Percentiles rank a stretch among this genome's conserved stretches.
phyloP scores from a whole-genome alignment of 2,888 invertebrate genomes.

The Agonopterix arenella region DNA sequence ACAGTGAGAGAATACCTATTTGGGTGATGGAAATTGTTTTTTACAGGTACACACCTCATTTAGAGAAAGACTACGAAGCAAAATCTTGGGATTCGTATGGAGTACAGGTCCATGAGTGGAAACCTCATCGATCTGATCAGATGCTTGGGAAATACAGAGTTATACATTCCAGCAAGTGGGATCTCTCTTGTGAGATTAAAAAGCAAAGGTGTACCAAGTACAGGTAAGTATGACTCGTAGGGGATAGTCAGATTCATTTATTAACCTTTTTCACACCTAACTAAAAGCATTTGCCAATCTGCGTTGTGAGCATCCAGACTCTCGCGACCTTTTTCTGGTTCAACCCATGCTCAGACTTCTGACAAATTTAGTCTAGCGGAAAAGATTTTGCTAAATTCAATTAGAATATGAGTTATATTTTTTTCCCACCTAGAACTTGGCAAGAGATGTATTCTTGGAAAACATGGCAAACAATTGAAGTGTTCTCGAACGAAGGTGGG shows the following conservation, averaged over 20 bases:
- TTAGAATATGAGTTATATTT: too few relatives aligned
- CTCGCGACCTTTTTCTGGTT: too few relatives aligned
- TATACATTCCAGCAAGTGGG: constrained; percentile 88
- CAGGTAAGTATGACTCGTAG: constrained; percentile 25
- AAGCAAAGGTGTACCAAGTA: constrained; percentile 44
- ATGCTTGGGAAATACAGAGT: constrained; percentile 83
- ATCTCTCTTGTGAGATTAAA: constrained; percentile 80
- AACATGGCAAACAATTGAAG: constrained; percentile 77
- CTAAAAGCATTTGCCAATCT: too few relatives aligned
- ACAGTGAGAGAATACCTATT: too few relatives aligned
- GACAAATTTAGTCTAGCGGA: too few relatives aligned
- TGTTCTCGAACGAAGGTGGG: constrained; percentile 77
- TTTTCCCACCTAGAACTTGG: constrained; percentile 79
- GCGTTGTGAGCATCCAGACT: too few relatives aligned
- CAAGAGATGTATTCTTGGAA: constrained; percentile 88
- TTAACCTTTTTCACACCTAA: too few relatives aligned
- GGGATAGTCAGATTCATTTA: too few relatives aligned
- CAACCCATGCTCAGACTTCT: too few relatives aligned
- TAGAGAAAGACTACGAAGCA: constrained; percentile 62
- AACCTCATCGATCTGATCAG: constrained; percentile 80
- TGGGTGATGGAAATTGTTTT: too few relatives aligned
- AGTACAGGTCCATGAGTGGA: constrained; percentile 85
- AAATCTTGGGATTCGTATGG: constrained; percentile 69
- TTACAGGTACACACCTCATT: constrained; percentile 42
- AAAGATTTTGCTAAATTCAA: too few relatives aligned